phyloP scores from a whole-genome alignment of 2,888 invertebrate genomes.

The Drosophila formosana region DNA sequence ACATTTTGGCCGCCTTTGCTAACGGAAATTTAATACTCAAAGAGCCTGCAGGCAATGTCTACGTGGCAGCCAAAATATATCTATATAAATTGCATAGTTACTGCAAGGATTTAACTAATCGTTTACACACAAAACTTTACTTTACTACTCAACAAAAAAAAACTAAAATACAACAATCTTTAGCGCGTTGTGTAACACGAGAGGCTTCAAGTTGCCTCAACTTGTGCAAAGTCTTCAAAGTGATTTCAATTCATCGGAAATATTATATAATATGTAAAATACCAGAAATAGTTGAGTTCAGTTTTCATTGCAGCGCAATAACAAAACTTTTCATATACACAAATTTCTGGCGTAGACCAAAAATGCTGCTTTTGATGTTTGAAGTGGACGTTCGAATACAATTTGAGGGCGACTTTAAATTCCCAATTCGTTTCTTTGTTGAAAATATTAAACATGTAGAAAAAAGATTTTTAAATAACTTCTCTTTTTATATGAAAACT shows the following conservation, averaged over 20 bases:
- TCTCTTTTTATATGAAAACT: too few species aligned
- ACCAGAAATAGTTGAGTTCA: neutral
- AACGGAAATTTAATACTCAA: slow-evolving; percentile 2
- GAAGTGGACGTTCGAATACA: neutral
- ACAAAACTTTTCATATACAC: neutral
- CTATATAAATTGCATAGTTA: slow-evolving; percentile 5
- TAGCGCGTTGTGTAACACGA: neutral
- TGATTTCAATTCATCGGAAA: neutral
- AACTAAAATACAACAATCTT: neutral
- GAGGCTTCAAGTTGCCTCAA: neutral
- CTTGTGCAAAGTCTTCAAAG: neutral
- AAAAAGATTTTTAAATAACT: too few species aligned
- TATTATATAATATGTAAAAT: neutral
- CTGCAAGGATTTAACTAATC: neutral
- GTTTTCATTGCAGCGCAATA: neutral
- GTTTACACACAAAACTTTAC: slow-evolving; percentile 5
- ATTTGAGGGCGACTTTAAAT: too few species aligned
- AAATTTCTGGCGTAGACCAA: neutral
- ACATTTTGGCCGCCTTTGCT: neutral
- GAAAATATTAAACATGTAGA: too few species aligned
- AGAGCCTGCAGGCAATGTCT: neutral
- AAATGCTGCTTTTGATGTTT: slow-evolving; percentile 2
- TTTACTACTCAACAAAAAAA: neutral
- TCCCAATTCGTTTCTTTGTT: too few species aligned
- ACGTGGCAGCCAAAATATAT: neutral